Evolutionary conservation across 2,797 vertebrate genomes (phyloP).

Genomic region (Acropternis orthonyx): DNA sequence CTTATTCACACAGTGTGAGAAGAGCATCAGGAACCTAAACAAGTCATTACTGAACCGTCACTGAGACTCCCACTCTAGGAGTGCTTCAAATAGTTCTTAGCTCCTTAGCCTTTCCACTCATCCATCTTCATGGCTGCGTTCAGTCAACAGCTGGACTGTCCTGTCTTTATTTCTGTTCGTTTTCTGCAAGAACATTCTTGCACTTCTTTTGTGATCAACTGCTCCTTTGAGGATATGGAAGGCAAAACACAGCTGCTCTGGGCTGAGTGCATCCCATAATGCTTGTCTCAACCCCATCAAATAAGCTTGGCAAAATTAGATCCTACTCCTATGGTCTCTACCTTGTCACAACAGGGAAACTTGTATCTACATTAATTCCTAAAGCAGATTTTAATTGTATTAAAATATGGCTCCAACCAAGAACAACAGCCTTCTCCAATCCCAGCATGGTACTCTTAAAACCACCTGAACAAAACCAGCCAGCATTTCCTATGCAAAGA

Average conservation of each 20-base stretch:
- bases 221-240: neutral
- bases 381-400: neutral
- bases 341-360: neutral
- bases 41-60: neutral
- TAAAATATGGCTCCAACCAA: neutral
- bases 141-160: neutral
- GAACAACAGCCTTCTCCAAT: neutral
- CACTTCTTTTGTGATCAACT: neutral
- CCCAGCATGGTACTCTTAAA: neutral
- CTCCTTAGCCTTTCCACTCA: neutral
- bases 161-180: neutral
- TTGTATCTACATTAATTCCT: neutral
- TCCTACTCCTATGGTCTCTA: neutral
- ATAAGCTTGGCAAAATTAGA: neutral
- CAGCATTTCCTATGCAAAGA: neutral
- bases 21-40: constrained; percentile 5
- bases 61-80: neutral
- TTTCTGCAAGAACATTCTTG: neutral
- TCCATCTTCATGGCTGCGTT: neutral
- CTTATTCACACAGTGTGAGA: neutral
- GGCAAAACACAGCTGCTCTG: neutral
- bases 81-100: neutral
- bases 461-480: neutral
- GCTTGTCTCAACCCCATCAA: neutral
- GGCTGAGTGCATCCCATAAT: neutral